Base-by-base conservation (phyloP, 2,797 vertebrate species). In the Botia kubotai region DNA sequence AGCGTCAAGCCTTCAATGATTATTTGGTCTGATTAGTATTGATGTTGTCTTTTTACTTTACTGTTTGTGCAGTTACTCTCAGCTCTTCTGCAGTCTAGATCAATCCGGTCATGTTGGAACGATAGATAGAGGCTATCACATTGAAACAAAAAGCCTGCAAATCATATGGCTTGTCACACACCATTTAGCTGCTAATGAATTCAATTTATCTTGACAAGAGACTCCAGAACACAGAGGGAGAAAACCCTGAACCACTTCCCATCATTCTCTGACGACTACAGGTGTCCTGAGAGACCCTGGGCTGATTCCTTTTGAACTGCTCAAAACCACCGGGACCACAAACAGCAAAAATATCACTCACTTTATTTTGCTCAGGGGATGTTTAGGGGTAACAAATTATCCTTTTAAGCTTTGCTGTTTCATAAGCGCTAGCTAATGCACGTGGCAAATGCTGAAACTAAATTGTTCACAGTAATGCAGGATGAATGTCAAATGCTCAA, bases 331-430 rank as follows among this genome's bases (percentile, higher is more conserved):
- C 76, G 85, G 88, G 90, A 87, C 86, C 85, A 6, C 84, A 89
- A 85, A 92, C 90, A 89, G 90, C 87, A 91, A 87, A 88, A 87
- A 88, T 86, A 87, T 88, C 80, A 76, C 83, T 72, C 82, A 84
- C 86, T 87, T 90, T 88, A 69, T 71, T 70, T 69, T 72, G 72
- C 60, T 72, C 39, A 23, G 57, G 67, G 90, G 86, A 90, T 90
- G 91, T 83, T 84, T 87, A 83, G 68, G 82, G 87, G 82, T 91
- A 90, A 94, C 92, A 93, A 92, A 93, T 93, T 89, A 86, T 83
- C 87, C 89, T 90, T 92, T 92, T 89, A 88, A 91, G 89, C 83
- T 77, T 76, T 87, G 82, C 52, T 65, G 85, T 86, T 88, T 84
- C 89, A 91, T 92, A 87, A 90, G 90, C 93, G 85, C 53, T 89